These are phyloP conservation scores for Petrosia ficiformis DNA, from an alignment of 37 sponge, comb jelly and placozoan genomes.

Conservation along the genomic window DNA sequence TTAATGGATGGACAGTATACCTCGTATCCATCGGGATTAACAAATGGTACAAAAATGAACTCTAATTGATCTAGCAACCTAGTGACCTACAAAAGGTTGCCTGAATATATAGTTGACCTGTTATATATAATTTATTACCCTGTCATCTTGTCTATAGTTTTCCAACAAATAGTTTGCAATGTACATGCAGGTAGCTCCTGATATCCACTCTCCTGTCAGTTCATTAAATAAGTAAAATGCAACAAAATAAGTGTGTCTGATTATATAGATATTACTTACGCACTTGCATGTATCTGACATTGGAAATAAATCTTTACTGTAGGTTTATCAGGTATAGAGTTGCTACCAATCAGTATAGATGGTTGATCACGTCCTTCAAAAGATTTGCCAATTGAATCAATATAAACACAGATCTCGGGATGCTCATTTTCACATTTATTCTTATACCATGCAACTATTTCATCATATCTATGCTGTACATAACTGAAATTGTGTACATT, in stretches of 20 bases:
- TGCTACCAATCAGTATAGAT: constrained; percentile 48
- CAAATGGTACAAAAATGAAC: constrained; percentile 70
- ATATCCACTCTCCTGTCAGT: constrained; percentile 76
- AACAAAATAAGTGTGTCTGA: too few relatives aligned
- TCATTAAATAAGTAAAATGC: neutral
- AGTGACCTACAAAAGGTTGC: neutral
- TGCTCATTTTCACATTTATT: neutral
- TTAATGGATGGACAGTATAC: constrained; percentile 8
- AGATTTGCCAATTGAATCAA: constrained; percentile 50
- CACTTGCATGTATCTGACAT: constrained; percentile 86
- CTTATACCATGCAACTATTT: neutral
- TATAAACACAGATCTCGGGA: constrained; percentile 14
- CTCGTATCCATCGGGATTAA: constrained; percentile 84
- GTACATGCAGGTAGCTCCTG: constrained; percentile 76
- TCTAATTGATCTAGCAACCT: neutral
- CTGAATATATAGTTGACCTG: too few relatives aligned
- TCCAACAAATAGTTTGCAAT: constrained; percentile 27
- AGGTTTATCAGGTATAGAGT: too few relatives aligned
- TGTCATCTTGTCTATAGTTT: neutral
- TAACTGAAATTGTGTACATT: too few relatives aligned
- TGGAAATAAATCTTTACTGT: constrained; percentile 55
- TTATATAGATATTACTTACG: neutral
- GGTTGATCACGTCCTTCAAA: constrained; percentile 54
- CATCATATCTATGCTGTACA: constrained; percentile 9
- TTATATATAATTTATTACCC: too few relatives aligned